These are phyloP conservation scores for Lagenorhynchus albirostris DNA, from an alignment of 2,113 vertebrate species.

Conservation along the genomic window DNA sequence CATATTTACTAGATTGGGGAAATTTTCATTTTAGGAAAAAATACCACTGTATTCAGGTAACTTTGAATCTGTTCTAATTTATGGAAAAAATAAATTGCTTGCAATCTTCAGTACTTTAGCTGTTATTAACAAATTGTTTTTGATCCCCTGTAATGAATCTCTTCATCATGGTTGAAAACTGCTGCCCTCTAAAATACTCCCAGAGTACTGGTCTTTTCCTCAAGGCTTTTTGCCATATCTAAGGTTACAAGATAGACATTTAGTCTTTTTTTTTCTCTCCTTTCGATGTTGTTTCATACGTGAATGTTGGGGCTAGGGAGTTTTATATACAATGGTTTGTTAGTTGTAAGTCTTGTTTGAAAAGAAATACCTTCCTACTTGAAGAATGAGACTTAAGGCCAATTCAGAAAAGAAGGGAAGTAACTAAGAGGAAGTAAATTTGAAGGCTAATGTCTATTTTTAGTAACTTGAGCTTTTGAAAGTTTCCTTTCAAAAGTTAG, in stretches of 20 bases:
- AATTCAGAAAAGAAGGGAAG: conserved; percentile 45
- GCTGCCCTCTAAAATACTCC: not conserved
- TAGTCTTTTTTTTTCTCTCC: not conserved
- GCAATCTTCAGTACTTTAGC: not conserved
- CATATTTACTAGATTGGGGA: not conserved
- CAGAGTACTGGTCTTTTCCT: not conserved
- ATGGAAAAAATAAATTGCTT: not conserved
- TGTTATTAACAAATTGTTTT: not conserved
- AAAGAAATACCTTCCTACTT: conserved; percentile 53
- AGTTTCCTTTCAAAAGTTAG: conserved; percentile 37
- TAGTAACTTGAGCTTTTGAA: conserved; percentile 52
- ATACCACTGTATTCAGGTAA: not conserved
- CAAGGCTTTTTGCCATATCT: not conserved
- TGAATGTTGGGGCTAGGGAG: not conserved
- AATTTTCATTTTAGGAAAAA: not conserved
- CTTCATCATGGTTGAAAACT: not conserved
- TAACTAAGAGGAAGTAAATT: conserved; percentile 51
- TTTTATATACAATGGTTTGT: not conserved
- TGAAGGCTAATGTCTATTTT: conserved; percentile 33
- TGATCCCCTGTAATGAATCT: not conserved
- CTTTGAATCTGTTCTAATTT: not conserved
- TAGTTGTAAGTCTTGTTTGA: conserved; percentile 12
- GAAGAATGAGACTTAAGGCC: conserved; percentile 7
- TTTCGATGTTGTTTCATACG: not conserved
- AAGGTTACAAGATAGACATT: not conserved